Base-by-base conservation (phyloP, 1,140 invertebrate species). In the Steinernema khuongi region DNA sequence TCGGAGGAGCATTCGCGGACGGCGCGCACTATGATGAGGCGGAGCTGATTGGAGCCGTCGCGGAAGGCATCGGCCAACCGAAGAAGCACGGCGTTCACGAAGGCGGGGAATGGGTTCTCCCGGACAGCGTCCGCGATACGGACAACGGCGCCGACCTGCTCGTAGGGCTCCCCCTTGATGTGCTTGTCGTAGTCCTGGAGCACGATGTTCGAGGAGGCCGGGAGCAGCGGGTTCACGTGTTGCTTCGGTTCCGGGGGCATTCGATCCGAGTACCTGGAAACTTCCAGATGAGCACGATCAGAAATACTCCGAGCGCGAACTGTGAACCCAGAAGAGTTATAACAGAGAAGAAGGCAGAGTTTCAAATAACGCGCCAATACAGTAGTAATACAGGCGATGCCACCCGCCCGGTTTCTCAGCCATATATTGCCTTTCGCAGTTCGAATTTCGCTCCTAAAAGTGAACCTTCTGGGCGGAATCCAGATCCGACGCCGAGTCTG, bases 1-100 rank as follows among this genome's bases (percentile, higher is more conserved):
- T 79, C 33, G 18, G 4, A 43, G 31, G 36, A 36, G 50, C 78
- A 80, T 74, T 80, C 79, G 22, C 71, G 29, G 19, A 82, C 31
- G 17, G 78, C 31, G 30, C 73, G 77, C 11, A 80, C 72, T 18
- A 80, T 82, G 22, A 67, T 22, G 31, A 81, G 43, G 26, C 78
- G 78, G 33, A 79, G 26, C 22, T 71, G 2, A 74, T 73, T 77
- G n/a, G 22, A 29, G 26, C 17, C 72, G 1, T 70, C 79, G 41
- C 81, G 76, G 69, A 78, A 81, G 7, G 67, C 71, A 18, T 82
- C 77, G 18, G 79, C 80, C 66, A 80, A 43, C 31, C 77, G 74
- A n/a, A 80, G 36, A 18, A 80, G 70, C 26, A 83, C 31, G 28
- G 68, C 41, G 41, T 80, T 81, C 0, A 82, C 79, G 31, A 82